Conservation (phyloP, 2,888 invertebrate species). For the Acleris emargana region DNA sequence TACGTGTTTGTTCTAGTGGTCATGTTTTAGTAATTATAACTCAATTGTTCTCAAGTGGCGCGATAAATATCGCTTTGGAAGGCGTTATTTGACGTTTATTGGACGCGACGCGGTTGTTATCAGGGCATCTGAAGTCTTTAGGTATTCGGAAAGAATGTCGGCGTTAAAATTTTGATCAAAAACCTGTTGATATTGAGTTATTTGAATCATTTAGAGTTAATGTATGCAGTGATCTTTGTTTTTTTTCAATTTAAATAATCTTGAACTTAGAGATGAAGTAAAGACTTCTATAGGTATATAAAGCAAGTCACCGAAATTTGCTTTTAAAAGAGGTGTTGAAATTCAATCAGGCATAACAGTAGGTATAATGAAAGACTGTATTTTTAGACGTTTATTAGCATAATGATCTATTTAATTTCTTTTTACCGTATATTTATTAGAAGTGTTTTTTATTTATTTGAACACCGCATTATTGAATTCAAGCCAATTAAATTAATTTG, state of each 20-base stretch:
- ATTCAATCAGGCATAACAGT: background rate
- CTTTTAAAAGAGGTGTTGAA: background rate
- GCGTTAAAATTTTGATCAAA: conserved; percentile 31
- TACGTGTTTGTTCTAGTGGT: conserved; percentile 39
- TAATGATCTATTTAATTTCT: background rate
- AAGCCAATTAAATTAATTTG: no score
- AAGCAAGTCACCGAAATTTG: background rate
- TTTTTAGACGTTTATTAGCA: background rate
- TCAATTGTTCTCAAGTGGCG: conserved; percentile 40
- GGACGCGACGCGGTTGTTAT: conserved; percentile 16
- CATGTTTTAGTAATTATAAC: conserved; percentile 48
- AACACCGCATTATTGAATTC: no score
- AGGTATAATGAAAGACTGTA: background rate
- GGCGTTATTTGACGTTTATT: conserved; percentile 25
- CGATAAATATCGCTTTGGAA: conserved; percentile 16
- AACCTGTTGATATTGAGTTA: conserved; percentile 31
- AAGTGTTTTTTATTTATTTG: background rate
- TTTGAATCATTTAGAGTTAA: conserved; percentile 24
- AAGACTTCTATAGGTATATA: no score
- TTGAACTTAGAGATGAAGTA: background rate
- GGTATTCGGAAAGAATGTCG: conserved; percentile 5
- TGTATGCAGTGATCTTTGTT: background rate
- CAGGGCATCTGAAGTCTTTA: conserved; percentile 7
- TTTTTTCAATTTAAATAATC: background rate
- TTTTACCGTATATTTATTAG: no score